Evolutionary conservation across 2,113 vertebrate species (phyloP), one percentile per base, ranked within the genome.

Genomic region (Machaerirhynchus nigripectus): DNA sequence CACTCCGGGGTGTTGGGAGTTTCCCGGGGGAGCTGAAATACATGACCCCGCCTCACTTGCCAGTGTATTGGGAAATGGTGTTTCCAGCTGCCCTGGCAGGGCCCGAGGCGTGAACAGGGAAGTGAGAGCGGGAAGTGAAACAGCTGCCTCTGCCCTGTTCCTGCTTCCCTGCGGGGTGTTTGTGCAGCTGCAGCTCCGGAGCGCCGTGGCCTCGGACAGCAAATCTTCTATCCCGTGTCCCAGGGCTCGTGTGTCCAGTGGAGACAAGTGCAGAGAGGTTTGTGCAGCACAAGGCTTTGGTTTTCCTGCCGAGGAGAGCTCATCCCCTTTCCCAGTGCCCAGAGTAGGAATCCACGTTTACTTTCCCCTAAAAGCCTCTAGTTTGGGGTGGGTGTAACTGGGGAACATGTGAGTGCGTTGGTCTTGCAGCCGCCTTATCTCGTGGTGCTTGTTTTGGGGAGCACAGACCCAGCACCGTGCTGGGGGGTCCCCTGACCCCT

Each of bases 391-490:
- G 12, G 18, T 13, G 35, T 75, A 3, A 5, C n/a, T 47, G 4
- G 5, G 60, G 56, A 6, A 0, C 13, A 0, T 1, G 35, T 1
- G n/a, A 19, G 13, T 0, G 60, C 20, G 28, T 8, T 4, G 2
- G 23, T 60, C 46, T 5, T 14, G 26, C 75, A 13, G 65, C 61
- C 22, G 15, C 69, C 57, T 26, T 5, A 3, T 28, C 57, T 27
- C 2, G 9, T 24, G 55, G 59, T n/a, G 77, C 55, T 67, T 1
- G 2, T 46, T 11, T 86, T 10, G 7, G 5, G 52, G 15, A n/a
- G 5, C 40, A 76, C 28, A 53, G 77, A 46, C 20, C 35, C 2
- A 0, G n/a, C 7, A 13, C 70, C 47, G 1, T 22, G 52, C 35
- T 1, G 35, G 28, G 53, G n/a, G 22, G 4, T 18, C 7, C 27